A percentile compares a stretch with the other conserved stretches of the same genome.
Conservation (phyloP, 2,113 vertebrate species). For the Antechinus flavipes region DNA sequence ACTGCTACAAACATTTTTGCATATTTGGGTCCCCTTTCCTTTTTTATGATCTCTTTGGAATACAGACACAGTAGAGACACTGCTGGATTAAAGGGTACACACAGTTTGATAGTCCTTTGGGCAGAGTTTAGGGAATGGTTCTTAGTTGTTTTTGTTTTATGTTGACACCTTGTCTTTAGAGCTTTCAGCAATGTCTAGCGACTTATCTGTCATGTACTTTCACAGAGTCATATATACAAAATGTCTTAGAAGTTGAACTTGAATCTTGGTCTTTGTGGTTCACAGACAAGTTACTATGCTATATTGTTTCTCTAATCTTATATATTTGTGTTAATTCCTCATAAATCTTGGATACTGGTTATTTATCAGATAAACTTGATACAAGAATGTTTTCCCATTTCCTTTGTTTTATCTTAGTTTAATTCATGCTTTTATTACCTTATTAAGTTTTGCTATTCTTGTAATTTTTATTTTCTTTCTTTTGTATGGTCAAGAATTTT, state of each 20-base stretch:
- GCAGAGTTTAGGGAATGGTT: neutral
- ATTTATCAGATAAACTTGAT: neutral
- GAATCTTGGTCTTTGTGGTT: neutral
- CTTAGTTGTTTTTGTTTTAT: neutral
- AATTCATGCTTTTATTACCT: neutral
- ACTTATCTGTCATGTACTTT: neutral
- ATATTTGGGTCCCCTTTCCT: no score
- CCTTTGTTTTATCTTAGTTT: neutral
- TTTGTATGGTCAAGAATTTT: neutral
- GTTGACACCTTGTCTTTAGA: neutral
- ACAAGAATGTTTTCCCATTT: neutral
- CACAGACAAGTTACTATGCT: neutral
- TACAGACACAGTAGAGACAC: no score
- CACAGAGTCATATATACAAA: neutral
- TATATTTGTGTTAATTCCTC: neutral
- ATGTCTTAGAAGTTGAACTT: no score
- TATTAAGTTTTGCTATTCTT: neutral
- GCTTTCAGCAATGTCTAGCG: neutral
- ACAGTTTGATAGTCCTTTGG: no score
- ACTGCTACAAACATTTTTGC: no score
- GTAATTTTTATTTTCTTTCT: neutral
- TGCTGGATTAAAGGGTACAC: no score
- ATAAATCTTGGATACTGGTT: neutral
- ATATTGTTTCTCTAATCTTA: neutral
- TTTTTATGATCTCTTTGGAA: no score